These are phyloP conservation scores for Euglossa dilemma DNA, from an alignment of 1,140 invertebrate species.

Conservation along the genomic window DNA sequence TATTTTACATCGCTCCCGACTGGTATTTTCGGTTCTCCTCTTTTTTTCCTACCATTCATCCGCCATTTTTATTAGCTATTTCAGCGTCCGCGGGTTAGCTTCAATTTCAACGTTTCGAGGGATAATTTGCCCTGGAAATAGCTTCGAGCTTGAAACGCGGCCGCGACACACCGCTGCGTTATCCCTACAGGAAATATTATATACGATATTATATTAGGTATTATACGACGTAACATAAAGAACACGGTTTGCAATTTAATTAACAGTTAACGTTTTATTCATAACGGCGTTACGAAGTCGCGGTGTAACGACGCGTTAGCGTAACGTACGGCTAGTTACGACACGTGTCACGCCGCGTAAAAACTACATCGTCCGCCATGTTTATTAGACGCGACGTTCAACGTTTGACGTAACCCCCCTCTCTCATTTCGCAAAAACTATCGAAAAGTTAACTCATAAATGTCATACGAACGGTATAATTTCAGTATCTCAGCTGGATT, in stretches of 20 bases:
- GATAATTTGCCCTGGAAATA: conserved; percentile 16
- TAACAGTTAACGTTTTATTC: conserved; percentile 31
- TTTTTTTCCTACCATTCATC: not conserved
- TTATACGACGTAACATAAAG: conserved; percentile 2
- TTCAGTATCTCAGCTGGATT: not conserved
- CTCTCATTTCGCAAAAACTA: not conserved
- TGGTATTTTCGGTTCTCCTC: not conserved
- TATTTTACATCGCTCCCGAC: not conserved
- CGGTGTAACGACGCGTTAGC: no score
- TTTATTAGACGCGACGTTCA: not conserved
- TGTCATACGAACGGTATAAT: not conserved
- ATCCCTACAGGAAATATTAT: conserved; percentile 1
- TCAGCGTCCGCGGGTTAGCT: conserved; percentile 3
- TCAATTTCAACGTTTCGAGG: not conserved
- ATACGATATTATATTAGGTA: not conserved
- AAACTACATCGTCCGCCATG: not conserved
- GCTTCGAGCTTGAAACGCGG: not conserved
- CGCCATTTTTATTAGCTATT: conserved; percentile 15
- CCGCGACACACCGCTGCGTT: not conserved
- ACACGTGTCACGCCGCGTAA: not conserved
- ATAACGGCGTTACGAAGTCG: not conserved
- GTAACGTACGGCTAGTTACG: not conserved
- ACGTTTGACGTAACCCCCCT: not conserved
- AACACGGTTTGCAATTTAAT: conserved; percentile 24
- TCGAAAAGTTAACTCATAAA: not conserved